These are phyloP conservation scores for Elanoides forficatus DNA, from an alignment of 2,113 vertebrate species.

Conservation along the genomic window DNA sequence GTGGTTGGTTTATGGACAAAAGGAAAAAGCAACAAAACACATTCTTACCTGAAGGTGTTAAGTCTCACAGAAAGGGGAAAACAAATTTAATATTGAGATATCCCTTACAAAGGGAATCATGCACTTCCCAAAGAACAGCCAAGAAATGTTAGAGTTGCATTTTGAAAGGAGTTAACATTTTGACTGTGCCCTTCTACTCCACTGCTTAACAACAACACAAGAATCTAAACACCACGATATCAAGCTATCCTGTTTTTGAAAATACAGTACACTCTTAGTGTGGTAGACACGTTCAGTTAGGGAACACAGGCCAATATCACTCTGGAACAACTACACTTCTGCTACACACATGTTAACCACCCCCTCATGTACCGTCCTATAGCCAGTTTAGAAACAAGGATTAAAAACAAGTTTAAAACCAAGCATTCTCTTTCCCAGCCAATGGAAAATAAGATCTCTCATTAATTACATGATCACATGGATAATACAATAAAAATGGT, in stretches of 20 bases:
- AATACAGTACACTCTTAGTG: background rate
- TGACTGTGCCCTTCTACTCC: background rate
- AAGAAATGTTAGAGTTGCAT: background rate
- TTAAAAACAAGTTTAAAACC: background rate
- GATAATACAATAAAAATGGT: background rate
- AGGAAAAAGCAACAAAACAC: background rate
- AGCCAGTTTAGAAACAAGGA: background rate
- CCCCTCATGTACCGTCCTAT: background rate
- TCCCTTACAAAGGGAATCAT: background rate
- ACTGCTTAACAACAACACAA: background rate
- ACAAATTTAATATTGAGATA: background rate
- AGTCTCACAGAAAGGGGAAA: background rate
- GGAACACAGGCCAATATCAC: background rate
- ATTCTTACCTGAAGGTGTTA: background rate
- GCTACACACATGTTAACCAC: background rate
- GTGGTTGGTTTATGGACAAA: background rate
- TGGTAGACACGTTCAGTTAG: background rate
- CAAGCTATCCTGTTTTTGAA: background rate
- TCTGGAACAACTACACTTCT: background rate
- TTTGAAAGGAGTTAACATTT: background rate
- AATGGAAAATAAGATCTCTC: background rate
- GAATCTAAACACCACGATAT: background rate
- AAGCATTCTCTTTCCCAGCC: background rate
- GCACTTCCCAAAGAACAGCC: background rate
- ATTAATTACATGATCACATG: background rate